Evolutionary conservation across 1,140 invertebrate genomes (phyloP), one percentile per base, ranked within the genome.

Genomic region (Brachionus koreanus): DNA sequence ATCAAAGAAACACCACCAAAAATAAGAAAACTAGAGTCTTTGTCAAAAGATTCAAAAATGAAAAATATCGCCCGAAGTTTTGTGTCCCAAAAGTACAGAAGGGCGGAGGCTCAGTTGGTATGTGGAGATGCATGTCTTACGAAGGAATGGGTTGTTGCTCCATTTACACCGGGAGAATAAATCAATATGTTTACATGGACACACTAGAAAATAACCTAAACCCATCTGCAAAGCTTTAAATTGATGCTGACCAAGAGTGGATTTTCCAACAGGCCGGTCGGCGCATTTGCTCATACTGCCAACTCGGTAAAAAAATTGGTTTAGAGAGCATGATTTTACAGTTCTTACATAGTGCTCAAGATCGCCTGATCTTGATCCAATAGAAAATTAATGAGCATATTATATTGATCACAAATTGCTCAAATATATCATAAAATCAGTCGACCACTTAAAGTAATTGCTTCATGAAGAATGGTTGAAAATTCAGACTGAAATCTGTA

Each of bases 301-400:
- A 79, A 65, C n/a, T 37, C 23, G 7, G 43, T 39, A 35, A 25
- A 23, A n/a, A 52, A 35, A 52, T 25, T 83, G 72, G 39, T 83
- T 77, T 33, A 35, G 46, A 63, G 74, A 77, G 39, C 16, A 83
- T 12, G 29, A 77, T 16, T 49, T 83, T 39, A 37, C 9, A 37
- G 72, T 83, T 29, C 37, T 77, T 19, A 35, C 42, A 43, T 77
- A 46, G 42, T 52, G 29, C 1, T 13, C 23, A 35, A 33, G 52
- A 29, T 74, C 63, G 13, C 82, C 81, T 23, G 81, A 82, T 75
- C 69, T 82, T 5, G 76, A 82, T 25, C 81, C 81, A 12, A 82
- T 82, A 4, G 69, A 82, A 25, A 82, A 82, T 42, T 7, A 76
- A 10, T 82, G 69, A 6, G 10, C 7, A n/a, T 19, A 5, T n/a